Evolutionary conservation across 2,113 vertebrate species (phyloP).

Genomic region (Accipiter virgatus): DNA sequence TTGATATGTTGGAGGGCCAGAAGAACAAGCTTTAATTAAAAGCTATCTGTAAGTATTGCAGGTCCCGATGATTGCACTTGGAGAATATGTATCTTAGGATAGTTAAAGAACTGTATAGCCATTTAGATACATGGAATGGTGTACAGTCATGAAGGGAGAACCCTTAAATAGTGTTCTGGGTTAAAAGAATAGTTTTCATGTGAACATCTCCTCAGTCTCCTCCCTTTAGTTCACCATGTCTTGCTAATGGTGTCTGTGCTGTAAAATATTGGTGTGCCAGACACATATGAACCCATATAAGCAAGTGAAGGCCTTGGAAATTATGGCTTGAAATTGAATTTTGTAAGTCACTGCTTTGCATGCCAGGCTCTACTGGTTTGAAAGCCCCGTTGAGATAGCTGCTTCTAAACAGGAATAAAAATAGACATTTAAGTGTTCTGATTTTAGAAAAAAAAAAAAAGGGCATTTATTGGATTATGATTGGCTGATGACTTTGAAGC

Average conservation of each 20-base stretch:
- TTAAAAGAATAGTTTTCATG: constrained; percentile 37
- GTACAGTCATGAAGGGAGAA: background rate
- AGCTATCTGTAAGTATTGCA: background rate
- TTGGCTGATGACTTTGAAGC: constrained; percentile 41
- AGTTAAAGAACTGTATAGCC: background rate
- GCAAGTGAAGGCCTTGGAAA: background rate
- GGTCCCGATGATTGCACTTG: background rate
- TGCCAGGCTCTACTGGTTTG: background rate
- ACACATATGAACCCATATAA: background rate
- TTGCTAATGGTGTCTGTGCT: constrained; percentile 7
- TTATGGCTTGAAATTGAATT: background rate
- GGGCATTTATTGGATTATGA: constrained; percentile 26
- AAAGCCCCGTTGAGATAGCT: constrained; percentile 7
- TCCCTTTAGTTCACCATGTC: constrained; percentile 49
- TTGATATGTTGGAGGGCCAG: background rate
- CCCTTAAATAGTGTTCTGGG: constrained; percentile 5
- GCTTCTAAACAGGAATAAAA: constrained; percentile 44
- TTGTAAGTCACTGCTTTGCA: background rate
- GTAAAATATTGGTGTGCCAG: background rate
- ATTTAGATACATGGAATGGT: background rate
- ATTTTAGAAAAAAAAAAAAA: constrained; percentile 13
- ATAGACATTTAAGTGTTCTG: constrained; percentile 20
- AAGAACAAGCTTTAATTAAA: background rate
- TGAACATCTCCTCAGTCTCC: constrained; percentile 21
- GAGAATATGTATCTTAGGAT: background rate